Percentiles rank a stretch among this genome's conserved stretches.
These are phyloP conservation scores for Siniperca undulata DNA, from an alignment of 2,797 vertebrate species.

Conservation along the genomic window DNA sequence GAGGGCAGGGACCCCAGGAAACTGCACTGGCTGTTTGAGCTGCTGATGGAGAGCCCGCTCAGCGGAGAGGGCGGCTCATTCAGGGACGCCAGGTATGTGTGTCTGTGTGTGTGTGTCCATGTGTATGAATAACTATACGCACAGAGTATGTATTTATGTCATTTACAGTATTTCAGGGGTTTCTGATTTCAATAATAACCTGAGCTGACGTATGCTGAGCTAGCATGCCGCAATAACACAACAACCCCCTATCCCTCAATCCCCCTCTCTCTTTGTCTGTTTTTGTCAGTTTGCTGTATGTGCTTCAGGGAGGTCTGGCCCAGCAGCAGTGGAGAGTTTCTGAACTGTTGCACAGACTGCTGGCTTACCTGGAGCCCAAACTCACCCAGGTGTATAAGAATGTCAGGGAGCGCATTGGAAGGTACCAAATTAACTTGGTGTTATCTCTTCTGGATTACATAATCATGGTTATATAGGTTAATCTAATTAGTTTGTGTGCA, in stretches of 20 bases:
- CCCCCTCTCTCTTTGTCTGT: conserved; percentile 43
- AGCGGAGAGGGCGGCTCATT: conserved; percentile 97
- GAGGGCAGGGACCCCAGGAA: conserved; percentile 97
- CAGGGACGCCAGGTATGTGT: conserved; percentile 85
- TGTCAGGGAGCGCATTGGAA: conserved; percentile 96
- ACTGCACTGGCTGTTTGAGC: conserved; percentile 95
- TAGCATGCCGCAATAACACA: conserved; percentile 63
- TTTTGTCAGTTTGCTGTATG: conserved; percentile 87
- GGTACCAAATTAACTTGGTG: conserved; percentile 80
- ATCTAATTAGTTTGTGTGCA: conserved; percentile 46
- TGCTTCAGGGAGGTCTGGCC: conserved; percentile 96
- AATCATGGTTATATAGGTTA: conserved; percentile 48
- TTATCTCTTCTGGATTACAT: conserved; percentile 40
- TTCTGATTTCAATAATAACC: conserved; percentile 69
- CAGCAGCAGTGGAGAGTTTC: conserved; percentile 98
- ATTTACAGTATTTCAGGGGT: conserved; percentile 55
- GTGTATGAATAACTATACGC: neutral
- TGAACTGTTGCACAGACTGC: conserved; percentile 92
- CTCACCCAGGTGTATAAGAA: conserved; percentile 99
- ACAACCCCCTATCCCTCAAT: neutral
- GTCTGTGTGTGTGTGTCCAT: conserved; percentile 13
- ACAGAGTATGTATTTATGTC: conserved; percentile 33
- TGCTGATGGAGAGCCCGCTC: conserved; percentile 95
- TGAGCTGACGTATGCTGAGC: conserved; percentile 62
- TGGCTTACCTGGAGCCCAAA: conserved; percentile 95